A percentile compares a stretch with the other conserved stretches of the same genome.
Evolutionary conservation across 2,797 vertebrate genomes (phyloP).

Genomic region (Balearica regulorum): DNA sequence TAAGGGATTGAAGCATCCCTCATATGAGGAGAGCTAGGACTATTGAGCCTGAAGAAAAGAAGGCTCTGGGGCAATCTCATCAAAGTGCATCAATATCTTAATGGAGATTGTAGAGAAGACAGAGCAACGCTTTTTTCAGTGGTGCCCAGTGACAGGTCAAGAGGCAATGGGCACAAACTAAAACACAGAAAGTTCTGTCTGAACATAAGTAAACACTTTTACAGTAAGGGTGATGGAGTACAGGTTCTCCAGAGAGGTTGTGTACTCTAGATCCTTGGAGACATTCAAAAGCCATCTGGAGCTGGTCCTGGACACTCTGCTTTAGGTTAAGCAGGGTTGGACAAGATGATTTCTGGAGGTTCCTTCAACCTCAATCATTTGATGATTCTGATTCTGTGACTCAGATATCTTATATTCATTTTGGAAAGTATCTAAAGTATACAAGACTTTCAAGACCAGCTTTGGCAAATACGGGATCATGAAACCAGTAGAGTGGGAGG

Average conservation of each 20-base stretch:
- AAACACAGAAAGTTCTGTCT: background rate
- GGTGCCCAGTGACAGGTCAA: background rate
- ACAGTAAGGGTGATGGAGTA: no score
- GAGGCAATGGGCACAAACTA: background rate
- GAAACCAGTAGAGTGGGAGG: background rate
- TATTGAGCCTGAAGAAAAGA: background rate
- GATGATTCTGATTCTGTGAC: background rate
- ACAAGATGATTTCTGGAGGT: background rate
- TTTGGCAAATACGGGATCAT: background rate
- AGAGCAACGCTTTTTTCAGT: background rate
- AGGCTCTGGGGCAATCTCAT: background rate
- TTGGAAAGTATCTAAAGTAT: background rate
- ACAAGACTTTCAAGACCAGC: background rate
- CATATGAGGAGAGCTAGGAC: background rate
- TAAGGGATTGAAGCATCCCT: background rate
- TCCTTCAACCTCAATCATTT: background rate
- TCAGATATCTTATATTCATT: background rate
- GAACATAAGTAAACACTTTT: background rate
- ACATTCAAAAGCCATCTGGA: background rate
- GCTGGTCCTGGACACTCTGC: background rate
- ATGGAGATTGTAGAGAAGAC: background rate
- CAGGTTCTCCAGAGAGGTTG: background rate
- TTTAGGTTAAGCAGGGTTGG: background rate
- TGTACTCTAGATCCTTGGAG: background rate
- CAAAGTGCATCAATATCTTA: background rate